phyloP scores from a whole-genome alignment of 2,888 invertebrate species.

The Sinopyrophorus schimmeli region DNA sequence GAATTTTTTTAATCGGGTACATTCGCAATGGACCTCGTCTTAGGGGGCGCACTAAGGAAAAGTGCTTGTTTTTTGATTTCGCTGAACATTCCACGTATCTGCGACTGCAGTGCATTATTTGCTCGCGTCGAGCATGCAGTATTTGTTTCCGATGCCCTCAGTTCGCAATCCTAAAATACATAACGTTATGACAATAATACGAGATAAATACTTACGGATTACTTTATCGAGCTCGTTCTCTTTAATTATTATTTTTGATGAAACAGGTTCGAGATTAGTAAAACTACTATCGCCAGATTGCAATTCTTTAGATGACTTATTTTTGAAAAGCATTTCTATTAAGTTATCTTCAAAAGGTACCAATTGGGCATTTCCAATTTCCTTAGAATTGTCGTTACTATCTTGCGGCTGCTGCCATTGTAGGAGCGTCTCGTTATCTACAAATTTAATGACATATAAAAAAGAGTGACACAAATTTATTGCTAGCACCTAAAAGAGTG shows the following conservation, averaged over 20 bases:
- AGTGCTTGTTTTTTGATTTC: slow-evolving; percentile 30
- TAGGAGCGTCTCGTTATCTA: too few relatives aligned
- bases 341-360: too few relatives aligned
- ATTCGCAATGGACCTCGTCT: not conserved
- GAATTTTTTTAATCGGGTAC: not conserved
- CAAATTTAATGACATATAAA: too few relatives aligned
- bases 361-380: too few relatives aligned
- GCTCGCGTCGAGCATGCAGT: not conserved
- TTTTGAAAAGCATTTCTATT: too few relatives aligned
- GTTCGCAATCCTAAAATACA: not conserved
- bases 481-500: slow-evolving; percentile 34
- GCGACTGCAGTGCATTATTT: slow-evolving; percentile 5
- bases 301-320: too few relatives aligned
- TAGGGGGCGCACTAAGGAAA: slow-evolving; percentile 8
- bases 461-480: not conserved
- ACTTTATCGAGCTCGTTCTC: too few relatives aligned
- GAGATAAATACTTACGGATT: not conserved
- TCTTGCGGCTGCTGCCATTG: too few relatives aligned
- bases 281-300: too few relatives aligned
- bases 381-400: too few relatives aligned
- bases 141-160: not conserved
- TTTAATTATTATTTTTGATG: too few relatives aligned
- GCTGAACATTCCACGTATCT: slow-evolving; percentile 26
- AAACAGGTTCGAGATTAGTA: too few relatives aligned
- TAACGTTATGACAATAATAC: not conserved